Evolutionary conservation across 2,797 vertebrate genomes (phyloP), one percentile per base, ranked within the genome.

Genomic region (Chaetodon trifasciatus): DNA sequence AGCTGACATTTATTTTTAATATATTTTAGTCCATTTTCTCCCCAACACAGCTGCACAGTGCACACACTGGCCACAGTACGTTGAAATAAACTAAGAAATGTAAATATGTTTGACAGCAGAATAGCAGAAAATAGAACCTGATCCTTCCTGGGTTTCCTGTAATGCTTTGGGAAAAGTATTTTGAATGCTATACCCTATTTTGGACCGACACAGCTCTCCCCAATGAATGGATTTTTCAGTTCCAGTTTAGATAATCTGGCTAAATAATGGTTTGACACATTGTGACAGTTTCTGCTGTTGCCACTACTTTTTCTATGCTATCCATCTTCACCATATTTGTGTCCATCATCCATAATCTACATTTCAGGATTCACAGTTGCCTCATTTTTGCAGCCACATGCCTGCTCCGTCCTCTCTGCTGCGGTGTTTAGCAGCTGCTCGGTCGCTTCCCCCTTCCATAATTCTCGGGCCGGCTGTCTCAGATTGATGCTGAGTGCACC

Each of bases 401-500:
- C 84, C 60, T 11, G 3, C 57, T 74, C 63, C 28, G 15, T 73
- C 76, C 53, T 19, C 13, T 76, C 76, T 10, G 44, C 75, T 39
- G 75, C 52, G 15, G 37, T n/a, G 23, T 77, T 70, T 81, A 83
- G 86, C 90, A 89, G 84, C 88, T 88, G 87, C 76, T 82, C 39
- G 8, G 55, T 62, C 3, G 13, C 62, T 60, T 32, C 50, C 0
- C 3, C 62, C 72, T 42, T 52, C 74, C 32, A 49, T 89, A 86
- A 91, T 80, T 88, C 83, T 81, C 79, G 46, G 77, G 77, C 88
- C 79, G 78, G 66, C 86, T 82, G 87, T 85, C 68, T 81, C 71
- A 37, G 71, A 85, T 73, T 85, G 88, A 90, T 83, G 65, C 86
- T 32, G 85, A 70, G 69, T 76, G 82, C 86, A 15, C 74, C 67